These are phyloP conservation scores for Eublepharis macularius DNA, from an alignment of 2,113 vertebrate genomes.

Conservation along the genomic window DNA sequence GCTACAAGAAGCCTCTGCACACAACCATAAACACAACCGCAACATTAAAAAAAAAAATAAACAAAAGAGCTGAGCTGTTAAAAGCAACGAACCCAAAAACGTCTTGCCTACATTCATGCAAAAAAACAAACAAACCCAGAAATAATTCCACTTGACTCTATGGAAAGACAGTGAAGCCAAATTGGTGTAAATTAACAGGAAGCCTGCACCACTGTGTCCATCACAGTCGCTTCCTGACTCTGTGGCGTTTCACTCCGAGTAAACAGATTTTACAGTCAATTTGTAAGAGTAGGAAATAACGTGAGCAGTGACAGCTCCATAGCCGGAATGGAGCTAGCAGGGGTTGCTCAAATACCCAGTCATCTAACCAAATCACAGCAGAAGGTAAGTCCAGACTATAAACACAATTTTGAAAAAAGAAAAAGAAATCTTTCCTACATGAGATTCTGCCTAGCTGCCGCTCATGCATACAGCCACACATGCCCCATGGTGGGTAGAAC, in stretches of 20 bases:
- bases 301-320: slow-evolving; percentile 38
- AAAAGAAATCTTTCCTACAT: slow-evolving; percentile 22
- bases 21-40: slow-evolving; percentile 48
- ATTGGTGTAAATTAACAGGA: slow-evolving; percentile 44
- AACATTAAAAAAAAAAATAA: slow-evolving; percentile 34
- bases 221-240: slow-evolving; percentile 44
- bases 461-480: slow-evolving; percentile 16
- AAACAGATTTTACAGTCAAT: slow-evolving; percentile 56
- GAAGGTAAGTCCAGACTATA: slow-evolving; percentile 31
- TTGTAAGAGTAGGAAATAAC: slow-evolving; percentile 52
- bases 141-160: slow-evolving; percentile 52
- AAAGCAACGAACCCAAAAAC: slow-evolving; percentile 36
- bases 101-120: slow-evolving; percentile 13
- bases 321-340: slow-evolving; percentile 18
- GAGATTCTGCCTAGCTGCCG: slow-evolving; percentile 20
- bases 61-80: slow-evolving; percentile 42
- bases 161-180: slow-evolving; percentile 46
- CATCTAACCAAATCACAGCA: slow-evolving; percentile 23
- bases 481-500: slow-evolving; percentile 21
- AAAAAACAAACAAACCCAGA: slow-evolving; percentile 8
- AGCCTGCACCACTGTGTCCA: slow-evolving; percentile 44
- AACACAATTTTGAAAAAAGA: slow-evolving; percentile 16
- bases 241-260: slow-evolving; percentile 19
- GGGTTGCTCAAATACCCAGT: not conserved
- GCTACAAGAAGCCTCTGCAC: slow-evolving; percentile 45